Evolutionary conservation across 92 coral and sea anemone genomes (phyloP).

Genomic region (Actinostola sp.): DNA sequence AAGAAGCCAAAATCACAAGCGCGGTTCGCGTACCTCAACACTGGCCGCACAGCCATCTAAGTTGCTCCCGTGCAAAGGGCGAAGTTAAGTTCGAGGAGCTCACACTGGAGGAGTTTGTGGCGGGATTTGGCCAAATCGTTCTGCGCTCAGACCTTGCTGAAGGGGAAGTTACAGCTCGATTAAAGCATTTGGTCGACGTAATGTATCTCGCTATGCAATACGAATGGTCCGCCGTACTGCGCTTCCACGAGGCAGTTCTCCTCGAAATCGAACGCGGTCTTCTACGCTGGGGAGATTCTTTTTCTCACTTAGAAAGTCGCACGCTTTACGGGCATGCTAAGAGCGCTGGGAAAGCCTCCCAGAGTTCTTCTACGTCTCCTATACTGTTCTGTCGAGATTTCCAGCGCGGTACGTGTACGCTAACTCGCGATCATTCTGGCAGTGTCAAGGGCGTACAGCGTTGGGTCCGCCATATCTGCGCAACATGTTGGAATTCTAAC

Average conservation of each 20-base stretch:
- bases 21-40: constrained; percentile 17
- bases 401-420: constrained; percentile 17
- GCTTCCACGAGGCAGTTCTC: constrained; percentile 25
- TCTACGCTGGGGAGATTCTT: constrained; percentile 29
- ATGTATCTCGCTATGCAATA: constrained; percentile 18
- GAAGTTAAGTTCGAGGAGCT: constrained; percentile 31
- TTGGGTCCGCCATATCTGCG: constrained; percentile 45
- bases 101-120: constrained; percentile 38
- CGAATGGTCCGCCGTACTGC: constrained; percentile 29
- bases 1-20: constrained; percentile 25
- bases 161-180: not conserved
- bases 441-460: constrained; percentile 18
- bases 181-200: not conserved
- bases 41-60: constrained; percentile 37
- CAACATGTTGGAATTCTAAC: constrained; percentile 23
- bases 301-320: constrained; percentile 37
- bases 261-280: constrained; percentile 23
- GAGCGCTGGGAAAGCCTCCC: not conserved
- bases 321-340: constrained; percentile 17
- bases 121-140: constrained; percentile 23
- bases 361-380: not conserved
- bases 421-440: constrained; percentile 11
- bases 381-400: constrained; percentile 40
- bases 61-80: not conserved
- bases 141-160: not conserved